Evolutionary conservation across 2,888 invertebrate genomes (phyloP).

Genomic region (Polyploca ridens): DNA sequence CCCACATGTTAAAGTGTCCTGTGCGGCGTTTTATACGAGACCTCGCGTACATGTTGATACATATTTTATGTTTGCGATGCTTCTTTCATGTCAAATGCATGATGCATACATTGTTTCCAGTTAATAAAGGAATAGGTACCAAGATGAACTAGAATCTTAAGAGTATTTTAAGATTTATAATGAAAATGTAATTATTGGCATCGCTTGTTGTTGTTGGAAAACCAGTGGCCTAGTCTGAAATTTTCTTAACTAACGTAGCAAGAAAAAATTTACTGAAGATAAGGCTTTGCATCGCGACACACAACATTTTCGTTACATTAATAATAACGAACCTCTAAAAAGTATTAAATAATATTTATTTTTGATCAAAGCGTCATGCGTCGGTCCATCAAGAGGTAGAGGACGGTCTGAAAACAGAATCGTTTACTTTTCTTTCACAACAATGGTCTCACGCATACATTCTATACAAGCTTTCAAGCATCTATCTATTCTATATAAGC

Average conservation of each 20-base stretch:
- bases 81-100: background rate
- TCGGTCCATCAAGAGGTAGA: no score
- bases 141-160: background rate
- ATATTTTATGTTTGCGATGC: background rate
- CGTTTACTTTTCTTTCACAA: background rate
- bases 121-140: background rate
- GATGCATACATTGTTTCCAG: background rate
- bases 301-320: no score
- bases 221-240: no score
- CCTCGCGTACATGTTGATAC: background rate
- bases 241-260: no score
- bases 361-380: no score
- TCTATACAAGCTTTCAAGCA: background rate
- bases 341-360: no score
- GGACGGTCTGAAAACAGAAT: no score
- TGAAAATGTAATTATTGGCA: no score
- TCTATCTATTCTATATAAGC: background rate
- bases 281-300: no score
- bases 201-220: no score
- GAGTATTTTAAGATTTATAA: background rate
- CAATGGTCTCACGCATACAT: background rate
- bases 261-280: no score
- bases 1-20: constrained; percentile 47
- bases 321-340: no score
- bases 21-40: constrained; percentile 24